A percentile compares a stretch with the other conserved stretches of the same genome.
Conservation (phyloP, 2,797 vertebrate genomes). For the Enoplosus armatus region DNA sequence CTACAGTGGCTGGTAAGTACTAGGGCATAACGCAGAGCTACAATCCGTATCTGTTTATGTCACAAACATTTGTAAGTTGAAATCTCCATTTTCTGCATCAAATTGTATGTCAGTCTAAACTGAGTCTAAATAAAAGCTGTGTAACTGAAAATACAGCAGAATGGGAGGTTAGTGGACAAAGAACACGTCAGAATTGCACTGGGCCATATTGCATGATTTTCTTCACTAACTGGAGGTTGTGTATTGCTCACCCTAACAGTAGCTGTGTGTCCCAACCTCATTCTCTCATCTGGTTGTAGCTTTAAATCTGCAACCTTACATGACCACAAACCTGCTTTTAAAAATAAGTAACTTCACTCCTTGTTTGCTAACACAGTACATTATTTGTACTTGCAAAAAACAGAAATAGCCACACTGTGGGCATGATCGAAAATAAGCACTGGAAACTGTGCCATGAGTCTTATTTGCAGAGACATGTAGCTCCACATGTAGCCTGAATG, state of each 20-base stretch:
- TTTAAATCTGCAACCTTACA: neutral
- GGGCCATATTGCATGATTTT: too few relatives aligned
- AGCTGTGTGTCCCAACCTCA: neutral
- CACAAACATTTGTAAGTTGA: too few relatives aligned
- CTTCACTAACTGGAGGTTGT: too few relatives aligned
- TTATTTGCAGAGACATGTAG: slow-evolving; percentile 26
- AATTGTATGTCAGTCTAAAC: too few relatives aligned
- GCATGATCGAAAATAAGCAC: slow-evolving; percentile 29
- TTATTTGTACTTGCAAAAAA: slow-evolving; percentile 18
- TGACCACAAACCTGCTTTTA: neutral
- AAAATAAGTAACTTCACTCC: neutral
- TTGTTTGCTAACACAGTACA: neutral
- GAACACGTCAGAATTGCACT: too few relatives aligned
- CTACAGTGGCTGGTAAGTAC: too few relatives aligned
- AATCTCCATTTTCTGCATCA: too few relatives aligned
- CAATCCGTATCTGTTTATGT: too few relatives aligned
- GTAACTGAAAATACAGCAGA: too few relatives aligned
- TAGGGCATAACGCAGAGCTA: too few relatives aligned
- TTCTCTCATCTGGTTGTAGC: neutral
- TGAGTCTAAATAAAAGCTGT: too few relatives aligned
- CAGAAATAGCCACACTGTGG: slow-evolving; percentile 17
- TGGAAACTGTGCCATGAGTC: slow-evolving; percentile 8
- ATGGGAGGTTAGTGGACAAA: too few relatives aligned
- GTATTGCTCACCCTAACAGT: neutral
- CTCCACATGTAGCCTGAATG: slow-evolving; percentile 4